These are phyloP conservation scores for Sebastes itinus DNA, from an alignment of 2,797 vertebrate species.

Conservation along the genomic window DNA sequence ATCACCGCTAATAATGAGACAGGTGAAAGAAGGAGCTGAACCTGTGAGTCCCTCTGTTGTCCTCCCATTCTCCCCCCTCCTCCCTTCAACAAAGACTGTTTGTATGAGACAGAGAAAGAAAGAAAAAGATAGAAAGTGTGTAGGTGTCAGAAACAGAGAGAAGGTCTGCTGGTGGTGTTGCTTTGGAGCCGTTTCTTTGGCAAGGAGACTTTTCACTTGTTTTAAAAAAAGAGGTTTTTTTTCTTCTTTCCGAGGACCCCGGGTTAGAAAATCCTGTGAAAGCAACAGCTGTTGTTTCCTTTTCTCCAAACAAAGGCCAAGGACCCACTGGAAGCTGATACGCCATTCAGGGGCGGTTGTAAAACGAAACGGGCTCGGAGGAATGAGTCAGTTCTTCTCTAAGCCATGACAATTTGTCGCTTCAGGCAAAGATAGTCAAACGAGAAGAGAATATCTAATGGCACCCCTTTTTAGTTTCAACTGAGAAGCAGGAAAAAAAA, in stretches of 20 bases:
- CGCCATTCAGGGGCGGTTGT: conserved; percentile 68
- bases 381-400: conserved; percentile 59
- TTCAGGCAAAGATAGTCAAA: conserved; percentile 44
- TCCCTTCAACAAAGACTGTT: neutral
- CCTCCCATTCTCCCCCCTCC: neutral
- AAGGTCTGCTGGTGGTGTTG: conserved; percentile 61
- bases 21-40: conserved; percentile 71
- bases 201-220: conserved; percentile 69
- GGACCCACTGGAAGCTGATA: conserved; percentile 78
- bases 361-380: conserved; percentile 59
- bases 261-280: conserved; percentile 91
- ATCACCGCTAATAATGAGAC: conserved; percentile 84
- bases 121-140: conserved; percentile 24
- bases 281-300: conserved; percentile 92
- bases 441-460: conserved; percentile 44
- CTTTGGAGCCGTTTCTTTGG: conserved; percentile 81
- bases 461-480: conserved; percentile 27
- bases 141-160: conserved; percentile 35
- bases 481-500: neutral
- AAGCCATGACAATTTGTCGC: conserved; percentile 53
- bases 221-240: conserved; percentile 59
- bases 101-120: neutral
- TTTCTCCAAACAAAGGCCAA: conserved; percentile 75
- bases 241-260: conserved; percentile 67
- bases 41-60: conserved; percentile 28